phyloP scores from a whole-genome alignment of 2,888 invertebrate species.

The Boloria euphrosyne region DNA sequence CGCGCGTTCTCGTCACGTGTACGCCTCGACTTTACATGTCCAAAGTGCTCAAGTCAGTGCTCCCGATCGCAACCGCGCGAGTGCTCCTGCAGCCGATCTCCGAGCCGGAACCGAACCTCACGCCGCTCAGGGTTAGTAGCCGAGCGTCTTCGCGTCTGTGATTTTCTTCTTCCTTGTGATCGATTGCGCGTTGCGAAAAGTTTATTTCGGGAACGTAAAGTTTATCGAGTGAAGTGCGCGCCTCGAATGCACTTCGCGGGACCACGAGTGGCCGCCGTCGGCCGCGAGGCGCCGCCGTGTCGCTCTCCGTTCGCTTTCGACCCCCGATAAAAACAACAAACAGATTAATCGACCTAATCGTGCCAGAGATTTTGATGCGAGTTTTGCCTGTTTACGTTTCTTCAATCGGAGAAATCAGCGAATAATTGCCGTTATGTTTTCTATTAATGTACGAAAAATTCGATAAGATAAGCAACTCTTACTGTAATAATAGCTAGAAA shows the following conservation, averaged over 20 bases:
- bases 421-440: constrained; percentile 63
- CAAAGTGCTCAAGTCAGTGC: constrained; percentile 80
- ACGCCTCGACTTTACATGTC: constrained; percentile 73
- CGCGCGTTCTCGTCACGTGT: constrained; percentile 68
- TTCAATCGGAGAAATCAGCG: constrained; percentile 51
- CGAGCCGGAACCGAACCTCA: constrained; percentile 75
- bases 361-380: constrained; percentile 59
- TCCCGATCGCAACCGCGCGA: constrained; percentile 76
- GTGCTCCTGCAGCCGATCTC: constrained; percentile 75
- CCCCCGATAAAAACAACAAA: constrained; percentile 77
- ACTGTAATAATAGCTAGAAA: constrained; percentile 71
- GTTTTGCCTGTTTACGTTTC: constrained; percentile 54
- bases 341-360: constrained; percentile 75
- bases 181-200: constrained; percentile 65
- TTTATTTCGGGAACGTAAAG: constrained; percentile 74
- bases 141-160: constrained; percentile 50
- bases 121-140: constrained; percentile 77
- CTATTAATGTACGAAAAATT: constrained; percentile 71
- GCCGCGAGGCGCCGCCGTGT: constrained; percentile 73
- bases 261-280: constrained; percentile 73
- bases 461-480: constrained; percentile 75
- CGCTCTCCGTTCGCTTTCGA: constrained; percentile 70
- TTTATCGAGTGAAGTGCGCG: constrained; percentile 76
- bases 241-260: constrained; percentile 73
- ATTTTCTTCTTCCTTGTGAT: constrained; percentile 55